Base-by-base conservation (phyloP, 1,140 invertebrate species). In the Holotrichia oblita region DNA sequence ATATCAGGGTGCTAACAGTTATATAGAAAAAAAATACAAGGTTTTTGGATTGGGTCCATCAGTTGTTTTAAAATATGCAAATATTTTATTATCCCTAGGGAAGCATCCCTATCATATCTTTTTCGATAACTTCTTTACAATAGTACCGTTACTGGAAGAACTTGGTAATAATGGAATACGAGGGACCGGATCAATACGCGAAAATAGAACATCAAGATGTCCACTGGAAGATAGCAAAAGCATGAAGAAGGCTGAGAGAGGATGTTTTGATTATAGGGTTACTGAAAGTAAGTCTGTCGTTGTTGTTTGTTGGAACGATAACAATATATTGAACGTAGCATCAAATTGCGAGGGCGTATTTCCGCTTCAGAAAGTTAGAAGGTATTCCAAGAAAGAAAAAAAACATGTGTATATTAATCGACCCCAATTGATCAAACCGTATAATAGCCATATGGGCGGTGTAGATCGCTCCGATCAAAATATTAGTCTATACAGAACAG, bases 401-500 rank as follows among this genome's bases (percentile, higher is more conserved):
- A 83, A 82, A 77, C 40, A 79, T 79, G 83, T 20, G 14, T 80
- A 24, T 34, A 78, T 85, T 76, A n/a, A 80, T 14, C 83, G 85
- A 76, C 84, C 83, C 17, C 40, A 79, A 42, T 41, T 82, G 7
- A 83, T 84, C 61, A 81, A 14, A 48, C 27, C 77, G 9, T 83
- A 82, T 76, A 84, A 84, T 72, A 12, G 80, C 73, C 80, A 82
- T 34, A 84, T 85, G 81, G 83, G 81, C 6, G 84, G 83, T n/a
- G 83, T 85, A 14, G 84, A 84, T 79, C 78, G 82, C 20, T 40
- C 74, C 17, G 83, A 85, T 75, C 82, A 85, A 69, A 85, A 86
- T 73, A 81, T 86, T 78, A 80, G 79, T 76, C 64, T 82, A 40
- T 85, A 86, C 76, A 14, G 82, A 34, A 22, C 9, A 40, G 1